Evolutionary conservation across 2,797 vertebrate genomes (phyloP).

Genomic region (Acanthurus leucopareius): DNA sequence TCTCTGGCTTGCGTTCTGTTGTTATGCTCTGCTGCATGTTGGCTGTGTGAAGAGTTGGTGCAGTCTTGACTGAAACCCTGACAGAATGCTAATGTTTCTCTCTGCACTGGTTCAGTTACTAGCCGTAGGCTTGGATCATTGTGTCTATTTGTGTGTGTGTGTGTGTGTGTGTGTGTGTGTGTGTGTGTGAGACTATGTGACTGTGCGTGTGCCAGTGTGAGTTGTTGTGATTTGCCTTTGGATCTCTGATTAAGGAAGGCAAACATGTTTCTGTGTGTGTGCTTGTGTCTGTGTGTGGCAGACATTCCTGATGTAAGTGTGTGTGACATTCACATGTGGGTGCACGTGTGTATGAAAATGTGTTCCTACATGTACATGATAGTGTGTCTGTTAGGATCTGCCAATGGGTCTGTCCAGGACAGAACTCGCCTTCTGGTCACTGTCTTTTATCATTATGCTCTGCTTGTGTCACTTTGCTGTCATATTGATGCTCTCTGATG

Average conservation of each 20-base stretch:
- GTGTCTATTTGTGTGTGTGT: conserved; percentile 12
- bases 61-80: conserved; percentile 78
- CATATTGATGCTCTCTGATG: conserved; percentile 27
- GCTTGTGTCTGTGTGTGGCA: conserved; percentile 10
- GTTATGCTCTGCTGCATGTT: conserved; percentile 81
- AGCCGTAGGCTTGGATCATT: conserved; percentile 24
- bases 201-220: not conserved
- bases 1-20: conserved; percentile 58
- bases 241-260: conserved; percentile 9
- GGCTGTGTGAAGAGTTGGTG: conserved; percentile 77
- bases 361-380: conserved; percentile 20
- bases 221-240: conserved; percentile 25
- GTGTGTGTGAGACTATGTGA: not conserved
- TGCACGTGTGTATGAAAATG: conserved; percentile 19
- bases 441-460: conserved; percentile 33
- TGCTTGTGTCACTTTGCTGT: conserved; percentile 42
- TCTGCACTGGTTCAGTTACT: conserved; percentile 64
- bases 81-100: conserved; percentile 82
- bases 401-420: conserved; percentile 22
- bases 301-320: conserved; percentile 5
- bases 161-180: not conserved
- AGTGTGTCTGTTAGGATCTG: conserved; percentile 23
- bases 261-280: conserved; percentile 24
- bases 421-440: conserved; percentile 32
- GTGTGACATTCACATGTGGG: not conserved